phyloP scores from a whole-genome alignment of 2,113 vertebrate genomes.

The Sinocyclocheilus grahami region DNA sequence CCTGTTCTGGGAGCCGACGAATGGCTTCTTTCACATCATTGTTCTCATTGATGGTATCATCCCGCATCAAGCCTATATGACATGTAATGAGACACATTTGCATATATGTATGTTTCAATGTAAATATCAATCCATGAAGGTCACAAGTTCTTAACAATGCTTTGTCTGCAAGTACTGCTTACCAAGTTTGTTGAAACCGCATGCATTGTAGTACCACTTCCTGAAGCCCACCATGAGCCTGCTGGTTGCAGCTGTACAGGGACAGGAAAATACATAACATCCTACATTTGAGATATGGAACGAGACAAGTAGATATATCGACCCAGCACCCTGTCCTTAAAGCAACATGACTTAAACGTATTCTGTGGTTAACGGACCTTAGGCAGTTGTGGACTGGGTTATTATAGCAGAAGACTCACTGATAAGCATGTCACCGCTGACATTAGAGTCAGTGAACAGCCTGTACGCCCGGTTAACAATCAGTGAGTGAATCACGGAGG shows the following conservation, averaged over 20 bases:
- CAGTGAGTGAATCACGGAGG: neutral
- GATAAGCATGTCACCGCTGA: neutral
- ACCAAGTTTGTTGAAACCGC: constrained; percentile 94
- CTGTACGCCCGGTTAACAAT: neutral
- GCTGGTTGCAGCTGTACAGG: constrained; percentile 73
- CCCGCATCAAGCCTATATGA: constrained; percentile 84
- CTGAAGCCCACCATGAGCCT: constrained; percentile 75
- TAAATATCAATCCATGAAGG: too few relatives aligned
- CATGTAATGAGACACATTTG: neutral
- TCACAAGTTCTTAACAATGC: neutral
- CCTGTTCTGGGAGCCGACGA: constrained; percentile 83
- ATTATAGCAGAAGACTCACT: neutral
- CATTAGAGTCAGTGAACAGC: neutral
- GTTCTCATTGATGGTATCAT: constrained; percentile 85
- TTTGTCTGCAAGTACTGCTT: constrained; percentile 58
- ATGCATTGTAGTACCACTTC: constrained; percentile 91
- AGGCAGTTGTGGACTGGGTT: too few relatives aligned
- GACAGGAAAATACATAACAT: neutral
- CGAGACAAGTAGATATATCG: too few relatives aligned
- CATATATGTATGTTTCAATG: too few relatives aligned
- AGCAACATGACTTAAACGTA: too few relatives aligned
- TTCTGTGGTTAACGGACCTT: too few relatives aligned
- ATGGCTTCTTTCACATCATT: constrained; percentile 87
- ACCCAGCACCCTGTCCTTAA: too few relatives aligned
- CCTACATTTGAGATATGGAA: too few relatives aligned